Conservation (phyloP, 1,140 invertebrate genomes). For the Drosophila lowei region DNA sequence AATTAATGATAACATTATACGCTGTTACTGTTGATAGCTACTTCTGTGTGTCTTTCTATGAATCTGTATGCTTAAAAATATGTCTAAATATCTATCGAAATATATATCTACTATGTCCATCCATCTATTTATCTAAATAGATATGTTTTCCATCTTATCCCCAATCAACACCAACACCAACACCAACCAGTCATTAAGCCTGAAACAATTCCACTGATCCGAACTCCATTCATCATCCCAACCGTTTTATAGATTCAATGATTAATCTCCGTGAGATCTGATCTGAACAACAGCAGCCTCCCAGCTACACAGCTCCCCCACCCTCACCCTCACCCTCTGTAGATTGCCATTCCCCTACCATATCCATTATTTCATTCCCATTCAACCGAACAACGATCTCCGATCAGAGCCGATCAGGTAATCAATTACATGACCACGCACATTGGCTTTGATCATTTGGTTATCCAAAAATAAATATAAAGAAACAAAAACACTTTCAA, state of each 20-base stretch:
- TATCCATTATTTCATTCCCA: not conserved
- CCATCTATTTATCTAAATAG: no score
- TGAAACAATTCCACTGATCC: slow-evolving; percentile 9
- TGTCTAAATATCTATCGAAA: no score
- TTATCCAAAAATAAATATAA: slow-evolving; percentile 5
- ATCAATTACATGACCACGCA: slow-evolving; percentile 55
- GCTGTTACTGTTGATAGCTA: no score
- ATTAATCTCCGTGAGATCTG: slow-evolving; percentile 24
- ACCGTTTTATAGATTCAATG: slow-evolving; percentile 22
- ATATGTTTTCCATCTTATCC: no score
- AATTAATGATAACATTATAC: no score
- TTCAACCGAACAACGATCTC: not conserved
- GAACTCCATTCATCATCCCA: slow-evolving; percentile 25
- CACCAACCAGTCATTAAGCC: no score
- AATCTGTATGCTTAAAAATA: no score
- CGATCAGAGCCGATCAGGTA: slow-evolving; percentile 19
- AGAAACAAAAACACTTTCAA: slow-evolving; percentile 16
- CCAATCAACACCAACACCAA: no score
- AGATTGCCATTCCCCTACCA: no score
- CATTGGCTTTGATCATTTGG: slow-evolving; percentile 42
- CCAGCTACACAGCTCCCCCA: not conserved
- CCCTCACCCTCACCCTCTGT: not conserved
- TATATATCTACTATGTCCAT: no score
- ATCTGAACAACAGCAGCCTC: no score
- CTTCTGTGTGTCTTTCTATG: no score